Evolutionary conservation across 92 coral and sea anemone species (phyloP), one percentile per base, ranked within the genome.

Genomic region (Zoanthus sansibaricus): DNA sequence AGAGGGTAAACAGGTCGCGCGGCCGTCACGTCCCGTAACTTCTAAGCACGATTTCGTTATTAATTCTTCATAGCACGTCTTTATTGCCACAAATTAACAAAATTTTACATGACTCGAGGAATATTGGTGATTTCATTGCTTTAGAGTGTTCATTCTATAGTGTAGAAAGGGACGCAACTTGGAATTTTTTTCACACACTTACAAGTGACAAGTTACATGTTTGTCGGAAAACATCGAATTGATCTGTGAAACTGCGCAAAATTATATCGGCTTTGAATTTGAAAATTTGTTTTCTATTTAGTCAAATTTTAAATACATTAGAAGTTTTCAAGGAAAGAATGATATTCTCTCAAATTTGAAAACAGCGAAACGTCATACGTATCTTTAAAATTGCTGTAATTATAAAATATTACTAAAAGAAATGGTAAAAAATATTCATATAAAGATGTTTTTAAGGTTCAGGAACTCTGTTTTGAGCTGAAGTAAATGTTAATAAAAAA

Each of bases 1-100:
- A 58, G 3, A 31, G 10, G 16, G 58, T 18, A 25, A 80, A 80
- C 47, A 80, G 59, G 74, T 21, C 61, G 55, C 45, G 84, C 17
- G 66, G 83, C 17, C 59, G 75, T 80, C 85, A 80, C 85, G 85
- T 80, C 13, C 61, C 0, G 47, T 20, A 11, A 3, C 12, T 64
- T 45, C 14, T 15, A 2, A 37, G 85, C 85, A 67, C 49, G 47
- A 48, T 12, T 51, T 76, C 67, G 82, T 54, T 52, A 25, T 62
- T n/a, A 48, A n/a, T 52, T 12, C 13, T 73, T 74, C 47, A 46
- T 11, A 18, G 10, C 46, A 47, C 37, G 54, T 37, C 6, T 7
- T 18, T n/a, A 0, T 46, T 18, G 9, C 7, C 59, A 9, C 33
- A 32, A 73, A n/a, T n/a, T 73, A 7, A 17, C 1, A 9, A 73